Conservation (phyloP, 2,888 invertebrate species). For the Acanthosoma haemorrhoidale region DNA sequence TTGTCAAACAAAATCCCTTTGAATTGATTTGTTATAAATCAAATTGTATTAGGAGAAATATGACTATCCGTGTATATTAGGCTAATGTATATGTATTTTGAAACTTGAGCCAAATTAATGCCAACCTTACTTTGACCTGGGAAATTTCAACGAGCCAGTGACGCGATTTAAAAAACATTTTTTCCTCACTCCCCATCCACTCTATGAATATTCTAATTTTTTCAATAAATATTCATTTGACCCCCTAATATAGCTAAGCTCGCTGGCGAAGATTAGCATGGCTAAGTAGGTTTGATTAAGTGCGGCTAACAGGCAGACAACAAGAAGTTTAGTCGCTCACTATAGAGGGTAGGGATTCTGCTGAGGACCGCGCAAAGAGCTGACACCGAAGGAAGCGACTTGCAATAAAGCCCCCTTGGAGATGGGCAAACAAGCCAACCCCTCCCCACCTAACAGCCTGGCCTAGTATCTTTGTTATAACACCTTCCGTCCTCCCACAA, state of each 20-base stretch:
- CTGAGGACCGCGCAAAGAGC: conserved; percentile 4
- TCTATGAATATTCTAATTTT: conserved; percentile 4
- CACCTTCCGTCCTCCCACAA: not conserved
- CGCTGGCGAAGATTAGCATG: conserved; percentile 8
- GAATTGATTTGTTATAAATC: too few species aligned
- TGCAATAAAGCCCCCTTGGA: not conserved
- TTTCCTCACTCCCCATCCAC: not conserved
- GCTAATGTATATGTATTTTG: too few species aligned
- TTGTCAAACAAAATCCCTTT: too few species aligned
- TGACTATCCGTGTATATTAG: too few species aligned
- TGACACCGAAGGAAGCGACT: not conserved
- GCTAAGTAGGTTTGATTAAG: conserved; percentile 11
- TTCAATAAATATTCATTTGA: conserved; percentile 12
- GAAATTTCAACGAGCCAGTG: too few species aligned
- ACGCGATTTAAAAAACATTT: not conserved
- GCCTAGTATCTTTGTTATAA: not conserved
- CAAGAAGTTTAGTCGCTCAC: conserved; percentile 6
- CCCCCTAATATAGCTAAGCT: conserved; percentile 3
- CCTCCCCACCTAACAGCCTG: not conserved
- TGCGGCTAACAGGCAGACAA: too few species aligned
- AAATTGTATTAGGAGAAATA: too few species aligned
- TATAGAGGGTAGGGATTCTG: conserved; percentile 2
- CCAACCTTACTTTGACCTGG: too few species aligned
- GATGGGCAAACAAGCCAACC: not conserved
- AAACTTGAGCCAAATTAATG: too few species aligned